Evolutionary conservation across 2,888 invertebrate genomes (phyloP).

Genomic region (Scaeva pyrastri): DNA sequence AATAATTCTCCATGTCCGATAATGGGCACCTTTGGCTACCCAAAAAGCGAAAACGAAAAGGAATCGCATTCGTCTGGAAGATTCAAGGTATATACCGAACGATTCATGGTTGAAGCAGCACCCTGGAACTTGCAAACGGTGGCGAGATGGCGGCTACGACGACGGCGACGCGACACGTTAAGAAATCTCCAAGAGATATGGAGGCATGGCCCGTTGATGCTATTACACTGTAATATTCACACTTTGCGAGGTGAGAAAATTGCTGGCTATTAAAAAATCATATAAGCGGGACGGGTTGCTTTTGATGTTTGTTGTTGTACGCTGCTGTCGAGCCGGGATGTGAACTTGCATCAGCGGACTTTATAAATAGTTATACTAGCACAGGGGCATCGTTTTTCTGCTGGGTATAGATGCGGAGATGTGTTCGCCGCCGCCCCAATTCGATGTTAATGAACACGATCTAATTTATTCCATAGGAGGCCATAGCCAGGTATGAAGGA

Average conservation of each 20-base stretch:
- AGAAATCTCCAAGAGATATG: conserved; percentile 53
- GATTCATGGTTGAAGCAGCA: conserved; percentile 2
- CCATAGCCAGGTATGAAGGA: conserved; percentile 29
- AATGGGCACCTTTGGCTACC: conserved; percentile 76
- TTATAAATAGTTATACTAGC: conserved; percentile 5
- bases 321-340: background rate
- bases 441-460: conserved; percentile 74
- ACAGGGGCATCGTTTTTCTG: conserved; percentile 30
- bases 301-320: conserved; percentile 67
- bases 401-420: conserved; percentile 17
- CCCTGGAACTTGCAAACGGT: conserved; percentile 19
- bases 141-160: background rate
- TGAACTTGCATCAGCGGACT: conserved; percentile 17
- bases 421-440: conserved; percentile 64
- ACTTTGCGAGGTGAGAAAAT: conserved; percentile 85
- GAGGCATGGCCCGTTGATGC: conserved; percentile 83
- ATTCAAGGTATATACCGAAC: conserved; percentile 5
- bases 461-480: conserved; percentile 74
- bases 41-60: conserved; percentile 68
- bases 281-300: conserved; percentile 78
- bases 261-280: conserved; percentile 84
- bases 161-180: background rate
- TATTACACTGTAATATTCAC: conserved; percentile 84
- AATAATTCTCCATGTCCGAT: conserved; percentile 75
- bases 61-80: conserved; percentile 33